Evolutionary conservation across 2,797 vertebrate species (phyloP).

Genomic region (Arnoldichthys spilopterus): DNA sequence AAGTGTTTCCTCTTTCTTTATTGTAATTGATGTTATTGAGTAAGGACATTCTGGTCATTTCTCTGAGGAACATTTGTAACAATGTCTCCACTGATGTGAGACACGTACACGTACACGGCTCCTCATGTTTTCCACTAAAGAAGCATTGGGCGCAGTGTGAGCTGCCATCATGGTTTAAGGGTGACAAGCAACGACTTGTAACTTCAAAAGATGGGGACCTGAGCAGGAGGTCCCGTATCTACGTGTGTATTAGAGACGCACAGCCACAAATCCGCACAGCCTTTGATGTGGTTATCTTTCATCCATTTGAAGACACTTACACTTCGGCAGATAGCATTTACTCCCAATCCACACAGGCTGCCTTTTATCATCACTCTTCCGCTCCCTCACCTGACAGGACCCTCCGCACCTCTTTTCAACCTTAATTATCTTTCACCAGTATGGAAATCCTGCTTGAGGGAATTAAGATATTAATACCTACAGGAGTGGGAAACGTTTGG

Average conservation of each 20-base stretch:
- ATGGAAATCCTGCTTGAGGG: slow-evolving; percentile 47
- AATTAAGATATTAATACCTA: slow-evolving; percentile 56
- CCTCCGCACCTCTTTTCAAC: slow-evolving; percentile 40
- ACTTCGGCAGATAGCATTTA: slow-evolving; percentile 54
- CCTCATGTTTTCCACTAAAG: slow-evolving; percentile 33
- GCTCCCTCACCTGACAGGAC: slow-evolving; percentile 52
- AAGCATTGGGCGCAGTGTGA: not conserved
- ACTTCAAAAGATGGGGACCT: slow-evolving; percentile 60
- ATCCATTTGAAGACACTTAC: slow-evolving; percentile 57
- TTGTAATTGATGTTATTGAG: too few relatives aligned
- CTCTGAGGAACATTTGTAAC: slow-evolving; percentile 29
- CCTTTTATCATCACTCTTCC: slow-evolving; percentile 55
- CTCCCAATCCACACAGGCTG: slow-evolving; percentile 50
- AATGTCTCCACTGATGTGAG: slow-evolving; percentile 22
- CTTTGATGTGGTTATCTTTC: slow-evolving; percentile 68
- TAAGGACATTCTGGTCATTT: not conserved
- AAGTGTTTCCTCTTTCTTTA: too few relatives aligned
- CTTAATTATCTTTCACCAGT: slow-evolving; percentile 53
- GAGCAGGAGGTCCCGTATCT: slow-evolving; percentile 48
- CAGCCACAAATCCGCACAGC: slow-evolving; percentile 41
- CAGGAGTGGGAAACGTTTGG: slow-evolving; percentile 23
- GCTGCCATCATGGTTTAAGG: slow-evolving; percentile 65
- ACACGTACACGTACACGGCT: slow-evolving; percentile 39
- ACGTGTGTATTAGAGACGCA: slow-evolving; percentile 51
- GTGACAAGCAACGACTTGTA: slow-evolving; percentile 67